These are phyloP conservation scores for Lydus trimaculatus DNA, from an alignment of 2,888 invertebrate species.

Conservation along the genomic window DNA sequence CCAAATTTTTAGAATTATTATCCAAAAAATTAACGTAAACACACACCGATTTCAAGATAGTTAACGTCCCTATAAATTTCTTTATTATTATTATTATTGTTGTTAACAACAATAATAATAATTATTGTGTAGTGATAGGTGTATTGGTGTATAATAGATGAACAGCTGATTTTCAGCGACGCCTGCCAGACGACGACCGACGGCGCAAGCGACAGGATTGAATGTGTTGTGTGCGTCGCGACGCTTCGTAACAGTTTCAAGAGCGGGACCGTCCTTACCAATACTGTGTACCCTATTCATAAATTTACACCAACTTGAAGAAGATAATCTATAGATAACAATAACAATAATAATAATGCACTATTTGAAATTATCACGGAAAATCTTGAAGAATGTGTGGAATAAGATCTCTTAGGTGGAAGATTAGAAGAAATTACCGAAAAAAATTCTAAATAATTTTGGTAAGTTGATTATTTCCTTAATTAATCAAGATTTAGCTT, in stretches of 20 bases:
- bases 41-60: too few relatives aligned
- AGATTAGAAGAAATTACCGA: background rate
- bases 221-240: constrained; percentile 44
- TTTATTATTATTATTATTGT: background rate
- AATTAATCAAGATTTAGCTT: too few relatives aligned
- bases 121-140: background rate
- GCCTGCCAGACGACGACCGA: constrained; percentile 46
- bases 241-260: constrained; percentile 37
- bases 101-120: background rate
- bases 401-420: background rate
- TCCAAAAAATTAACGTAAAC: too few relatives aligned
- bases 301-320: background rate
- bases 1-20: too few relatives aligned
- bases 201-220: constrained; percentile 38
- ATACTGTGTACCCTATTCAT: background rate
- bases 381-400: background rate
- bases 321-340: background rate
- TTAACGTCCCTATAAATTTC: too few relatives aligned
- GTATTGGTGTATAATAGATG: constrained; percentile 26
- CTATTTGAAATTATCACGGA: background rate
- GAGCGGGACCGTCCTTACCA: constrained; percentile 17
- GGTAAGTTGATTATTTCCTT: background rate
- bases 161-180: constrained; percentile 51
- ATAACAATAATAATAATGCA: background rate
- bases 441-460: background rate